A percentile compares a stretch with the other conserved stretches of the same genome.
Evolutionary conservation across 2,113 vertebrate genomes (phyloP).

Genomic region (Phodopus roborovskii): DNA sequence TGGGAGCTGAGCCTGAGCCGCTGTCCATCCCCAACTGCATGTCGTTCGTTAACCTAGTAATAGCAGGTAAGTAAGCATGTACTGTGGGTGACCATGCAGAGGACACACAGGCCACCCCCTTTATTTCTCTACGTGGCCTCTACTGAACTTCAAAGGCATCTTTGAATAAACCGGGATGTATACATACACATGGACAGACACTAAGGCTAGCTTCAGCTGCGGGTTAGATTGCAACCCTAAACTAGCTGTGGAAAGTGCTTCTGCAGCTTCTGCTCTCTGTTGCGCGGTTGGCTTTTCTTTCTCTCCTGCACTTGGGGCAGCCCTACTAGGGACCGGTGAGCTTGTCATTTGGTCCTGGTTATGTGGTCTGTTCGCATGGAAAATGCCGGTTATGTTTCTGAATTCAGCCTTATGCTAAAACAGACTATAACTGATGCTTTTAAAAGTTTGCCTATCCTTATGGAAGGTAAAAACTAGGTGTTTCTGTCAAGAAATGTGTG

Average conservation of each 20-base stretch:
- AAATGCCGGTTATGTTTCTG: conserved; percentile 8
- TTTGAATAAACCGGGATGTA: conserved; percentile 36
- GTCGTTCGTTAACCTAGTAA: conserved; percentile 23
- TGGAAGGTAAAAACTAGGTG: background rate
- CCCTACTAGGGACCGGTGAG: conserved; percentile 48
- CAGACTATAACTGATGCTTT: conserved; percentile 47
- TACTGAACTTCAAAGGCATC: background rate
- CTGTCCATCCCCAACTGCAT: background rate
- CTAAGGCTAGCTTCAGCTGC: conserved; percentile 12
- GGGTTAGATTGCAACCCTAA: conserved; percentile 34
- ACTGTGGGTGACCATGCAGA: background rate
- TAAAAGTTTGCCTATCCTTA: conserved; percentile 16
- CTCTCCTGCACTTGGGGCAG: conserved; percentile 26
- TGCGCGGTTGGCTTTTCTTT: conserved; percentile 40
- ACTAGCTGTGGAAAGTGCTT: conserved; percentile 15
- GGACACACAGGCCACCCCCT: background rate
- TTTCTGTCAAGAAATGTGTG: conserved; percentile 36
- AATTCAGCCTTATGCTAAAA: conserved; percentile 48
- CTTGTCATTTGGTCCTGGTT: conserved; percentile 47
- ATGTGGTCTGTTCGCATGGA: background rate
- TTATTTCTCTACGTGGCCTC: conserved; percentile 46
- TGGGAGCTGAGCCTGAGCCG: background rate
- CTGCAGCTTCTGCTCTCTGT: background rate
- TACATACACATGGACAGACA: background rate
- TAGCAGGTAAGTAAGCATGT: background rate